Percentiles rank a stretch among this genome's conserved stretches.
Evolutionary conservation across 2,113 vertebrate species (phyloP).

Genomic region (Rhizomys pruinosus): DNA sequence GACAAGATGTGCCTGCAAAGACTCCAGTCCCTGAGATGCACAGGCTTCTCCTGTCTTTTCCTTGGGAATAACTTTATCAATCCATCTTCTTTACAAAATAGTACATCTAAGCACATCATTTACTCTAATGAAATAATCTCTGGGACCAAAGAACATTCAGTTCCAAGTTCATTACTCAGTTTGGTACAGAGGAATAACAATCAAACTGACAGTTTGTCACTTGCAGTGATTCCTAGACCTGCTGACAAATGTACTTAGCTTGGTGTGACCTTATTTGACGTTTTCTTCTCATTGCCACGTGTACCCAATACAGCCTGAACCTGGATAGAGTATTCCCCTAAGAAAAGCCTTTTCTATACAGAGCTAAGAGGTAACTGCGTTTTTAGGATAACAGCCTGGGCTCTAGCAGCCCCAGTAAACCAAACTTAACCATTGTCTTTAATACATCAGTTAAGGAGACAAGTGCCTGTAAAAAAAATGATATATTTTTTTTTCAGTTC

Average conservation of each 20-base stretch:
- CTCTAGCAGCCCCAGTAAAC: background rate
- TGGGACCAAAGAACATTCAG: background rate
- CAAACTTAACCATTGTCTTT: background rate
- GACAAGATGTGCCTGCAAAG: background rate
- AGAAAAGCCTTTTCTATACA: background rate
- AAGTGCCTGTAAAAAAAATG: background rate
- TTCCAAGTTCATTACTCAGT: conserved; percentile 25
- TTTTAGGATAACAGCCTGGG: background rate
- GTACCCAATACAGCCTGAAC: background rate
- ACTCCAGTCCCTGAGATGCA: background rate
- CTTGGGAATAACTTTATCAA: background rate
- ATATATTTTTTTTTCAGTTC: background rate
- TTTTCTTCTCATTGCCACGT: background rate
- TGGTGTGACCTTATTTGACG: background rate
- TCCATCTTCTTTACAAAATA: conserved; percentile 3
- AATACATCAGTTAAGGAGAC: background rate
- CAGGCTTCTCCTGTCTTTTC: background rate
- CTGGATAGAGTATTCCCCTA: background rate
- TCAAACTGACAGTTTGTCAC: background rate
- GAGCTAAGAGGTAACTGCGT: background rate
- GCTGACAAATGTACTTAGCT: background rate
- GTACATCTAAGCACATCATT: background rate
- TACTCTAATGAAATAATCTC: background rate
- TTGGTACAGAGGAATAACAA: background rate
- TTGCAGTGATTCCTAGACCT: background rate